Percentiles rank a stretch among this genome's conserved stretches.
Evolutionary conservation across 2,888 invertebrate species (phyloP).

Genomic region (Dyspetes luteomarginatus): DNA sequence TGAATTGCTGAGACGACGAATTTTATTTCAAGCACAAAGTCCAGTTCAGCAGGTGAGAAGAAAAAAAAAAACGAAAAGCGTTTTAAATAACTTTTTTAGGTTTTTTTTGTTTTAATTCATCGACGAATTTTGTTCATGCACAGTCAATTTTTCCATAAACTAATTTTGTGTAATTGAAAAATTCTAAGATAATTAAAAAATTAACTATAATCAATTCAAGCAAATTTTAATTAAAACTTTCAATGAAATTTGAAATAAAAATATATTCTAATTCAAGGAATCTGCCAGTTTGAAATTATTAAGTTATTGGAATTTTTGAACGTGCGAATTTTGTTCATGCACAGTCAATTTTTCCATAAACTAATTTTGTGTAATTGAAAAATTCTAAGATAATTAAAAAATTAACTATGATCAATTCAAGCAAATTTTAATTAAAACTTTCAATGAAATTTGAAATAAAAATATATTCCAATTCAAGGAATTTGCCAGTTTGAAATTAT

Average conservation of each 20-base stretch:
- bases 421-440: no score
- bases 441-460: no score
- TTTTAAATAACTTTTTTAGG: not conserved
- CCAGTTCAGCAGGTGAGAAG: slow-evolving; percentile 95
- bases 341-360: not conserved
- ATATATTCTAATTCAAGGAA: not conserved
- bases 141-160: not conserved
- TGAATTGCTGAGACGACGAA: slow-evolving; percentile 96
- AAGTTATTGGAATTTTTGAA: no score
- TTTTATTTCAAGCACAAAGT: slow-evolving; percentile 99
- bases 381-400: no score
- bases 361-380: no score
- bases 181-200: no score
- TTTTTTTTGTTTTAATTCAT: slow-evolving; percentile 7
- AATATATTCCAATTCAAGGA: not conserved
- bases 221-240: no score
- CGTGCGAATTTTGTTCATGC: not conserved
- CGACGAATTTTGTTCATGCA: not conserved
- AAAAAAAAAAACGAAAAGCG: not conserved
- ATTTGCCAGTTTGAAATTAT: not conserved
- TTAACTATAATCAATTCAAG: no score
- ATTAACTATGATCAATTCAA: no score
- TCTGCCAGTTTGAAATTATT: not conserved
- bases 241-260: no score
- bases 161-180: no score